Conservation (phyloP, 2,888 invertebrate species). For the Trilocha varians region DNA sequence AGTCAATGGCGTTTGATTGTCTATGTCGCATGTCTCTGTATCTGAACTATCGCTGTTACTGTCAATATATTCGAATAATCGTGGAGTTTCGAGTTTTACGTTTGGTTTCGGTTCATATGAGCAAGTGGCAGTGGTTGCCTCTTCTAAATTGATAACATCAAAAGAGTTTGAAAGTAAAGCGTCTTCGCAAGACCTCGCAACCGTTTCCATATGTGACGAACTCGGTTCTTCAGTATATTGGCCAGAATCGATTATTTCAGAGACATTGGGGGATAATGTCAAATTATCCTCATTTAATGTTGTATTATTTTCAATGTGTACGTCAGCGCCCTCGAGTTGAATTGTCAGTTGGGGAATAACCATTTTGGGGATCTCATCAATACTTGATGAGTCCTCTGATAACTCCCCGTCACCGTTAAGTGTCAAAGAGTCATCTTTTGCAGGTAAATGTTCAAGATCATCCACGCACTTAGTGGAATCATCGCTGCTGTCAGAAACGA, state of each 20-base stretch:
- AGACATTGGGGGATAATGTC: conserved; percentile 42
- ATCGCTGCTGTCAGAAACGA: conserved; percentile 53
- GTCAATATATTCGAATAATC: conserved; percentile 50
- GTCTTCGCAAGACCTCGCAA: conserved; percentile 42
- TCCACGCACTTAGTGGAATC: conserved; percentile 64
- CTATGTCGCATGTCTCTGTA: conserved; percentile 49
- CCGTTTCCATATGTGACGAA: conserved; percentile 44
- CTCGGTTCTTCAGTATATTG: conserved; percentile 58
- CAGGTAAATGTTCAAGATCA: conserved; percentile 46
- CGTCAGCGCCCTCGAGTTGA: conserved; percentile 27
- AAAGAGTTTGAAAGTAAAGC: conserved; percentile 55
- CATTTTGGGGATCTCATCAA: conserved; percentile 23
- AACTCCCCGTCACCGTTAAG: conserved; percentile 55
- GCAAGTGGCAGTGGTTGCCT: conserved; percentile 22
- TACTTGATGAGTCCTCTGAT: conserved; percentile 47
- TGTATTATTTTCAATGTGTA: conserved; percentile 31
- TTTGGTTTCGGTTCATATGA: conserved; percentile 23
- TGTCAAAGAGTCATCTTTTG: conserved; percentile 47
- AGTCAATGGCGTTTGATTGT: conserved; percentile 22
- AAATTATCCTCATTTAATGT: conserved; percentile 35
- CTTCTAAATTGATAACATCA: conserved; percentile 46
- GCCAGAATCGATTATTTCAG: conserved; percentile 57
- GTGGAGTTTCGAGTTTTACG: conserved; percentile 12
- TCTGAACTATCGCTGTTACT: conserved; percentile 56
- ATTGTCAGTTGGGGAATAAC: conserved; percentile 21